A percentile compares a stretch with the other conserved stretches of the same genome.
Evolutionary conservation across 1,140 invertebrate species (phyloP).

Genomic region (Hormaphis cornu): DNA sequence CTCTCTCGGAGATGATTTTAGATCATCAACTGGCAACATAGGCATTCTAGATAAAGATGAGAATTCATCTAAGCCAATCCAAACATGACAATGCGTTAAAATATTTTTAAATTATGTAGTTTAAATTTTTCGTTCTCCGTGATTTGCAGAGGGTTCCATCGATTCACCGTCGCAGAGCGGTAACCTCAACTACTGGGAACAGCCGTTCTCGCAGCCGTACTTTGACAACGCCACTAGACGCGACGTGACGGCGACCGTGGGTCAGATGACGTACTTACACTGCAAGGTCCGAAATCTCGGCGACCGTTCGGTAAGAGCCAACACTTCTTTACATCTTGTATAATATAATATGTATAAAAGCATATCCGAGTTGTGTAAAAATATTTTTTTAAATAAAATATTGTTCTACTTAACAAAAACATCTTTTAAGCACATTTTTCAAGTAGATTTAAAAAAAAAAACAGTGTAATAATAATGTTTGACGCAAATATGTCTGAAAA

Average conservation of each 20-base stretch:
- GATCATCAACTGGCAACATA: too few species aligned
- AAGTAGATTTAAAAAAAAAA: background rate
- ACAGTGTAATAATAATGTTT: too few species aligned
- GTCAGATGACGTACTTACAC: constrained; percentile 73
- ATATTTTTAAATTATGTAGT: too few species aligned
- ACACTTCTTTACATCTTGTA: background rate
- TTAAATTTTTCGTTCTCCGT: background rate
- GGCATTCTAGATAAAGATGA: too few species aligned
- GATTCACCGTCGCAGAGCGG: constrained; percentile 15
- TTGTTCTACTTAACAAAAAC: background rate
- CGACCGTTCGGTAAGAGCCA: constrained; percentile 68
- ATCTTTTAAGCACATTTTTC: background rate
- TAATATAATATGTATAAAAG: background rate
- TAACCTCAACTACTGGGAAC: constrained; percentile 50
- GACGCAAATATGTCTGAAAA: too few species aligned
- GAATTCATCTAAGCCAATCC: too few species aligned
- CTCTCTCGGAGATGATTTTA: too few species aligned
- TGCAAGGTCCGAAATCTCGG: constrained; percentile 76
- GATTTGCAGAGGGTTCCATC: constrained; percentile 8
- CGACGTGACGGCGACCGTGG: constrained; percentile 74
- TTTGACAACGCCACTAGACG: constrained; percentile 78
- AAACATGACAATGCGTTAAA: too few species aligned
- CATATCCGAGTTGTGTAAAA: background rate
- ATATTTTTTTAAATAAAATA: background rate
- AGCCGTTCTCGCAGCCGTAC: constrained; percentile 72